Conservation (phyloP, 2,888 invertebrate genomes). For the Lasioglossum morio region DNA sequence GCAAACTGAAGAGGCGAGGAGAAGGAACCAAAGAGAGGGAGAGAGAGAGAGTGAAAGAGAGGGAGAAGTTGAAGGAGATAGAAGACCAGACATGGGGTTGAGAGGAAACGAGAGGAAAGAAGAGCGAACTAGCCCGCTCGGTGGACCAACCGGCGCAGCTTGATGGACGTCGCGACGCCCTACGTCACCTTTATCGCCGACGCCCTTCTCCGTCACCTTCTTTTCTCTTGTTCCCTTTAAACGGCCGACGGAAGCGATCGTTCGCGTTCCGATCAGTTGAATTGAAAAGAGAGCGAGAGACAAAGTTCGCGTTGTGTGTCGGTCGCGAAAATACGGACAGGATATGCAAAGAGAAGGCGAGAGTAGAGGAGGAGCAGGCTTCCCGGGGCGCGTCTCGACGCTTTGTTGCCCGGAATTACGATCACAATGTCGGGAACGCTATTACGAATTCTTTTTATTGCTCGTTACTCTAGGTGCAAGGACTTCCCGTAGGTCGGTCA, state of each 20-base stretch:
- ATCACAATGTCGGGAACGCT: constrained; percentile 34
- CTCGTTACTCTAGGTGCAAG: constrained; percentile 58
- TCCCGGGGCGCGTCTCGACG: background rate
- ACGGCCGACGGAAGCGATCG: constrained; percentile 58
- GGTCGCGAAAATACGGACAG: background rate
- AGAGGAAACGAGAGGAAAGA: constrained; percentile 15
- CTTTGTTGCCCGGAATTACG: constrained; percentile 24
- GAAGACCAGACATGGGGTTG: background rate
- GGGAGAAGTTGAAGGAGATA: constrained; percentile 15
- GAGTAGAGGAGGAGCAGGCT: background rate
- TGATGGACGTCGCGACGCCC: constrained; percentile 84
- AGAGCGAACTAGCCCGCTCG: constrained; percentile 58
- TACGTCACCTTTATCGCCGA: constrained; percentile 81
- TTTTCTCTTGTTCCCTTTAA: constrained; percentile 48
- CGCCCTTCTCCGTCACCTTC: constrained; percentile 70
- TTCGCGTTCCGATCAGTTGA: constrained; percentile 17
- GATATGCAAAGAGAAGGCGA: background rate
- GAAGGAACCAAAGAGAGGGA: background rate
- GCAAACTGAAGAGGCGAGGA: constrained; percentile 2
- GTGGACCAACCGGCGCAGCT: constrained; percentile 81
- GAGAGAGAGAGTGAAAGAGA: constrained; percentile 3
- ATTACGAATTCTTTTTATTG: constrained; percentile 46
- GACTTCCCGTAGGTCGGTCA: constrained; percentile 58
- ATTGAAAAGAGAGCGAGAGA: background rate
- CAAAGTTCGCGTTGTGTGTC: background rate